phyloP scores from a whole-genome alignment of 2,797 vertebrate species.

The Sebastes hubbsi region DNA sequence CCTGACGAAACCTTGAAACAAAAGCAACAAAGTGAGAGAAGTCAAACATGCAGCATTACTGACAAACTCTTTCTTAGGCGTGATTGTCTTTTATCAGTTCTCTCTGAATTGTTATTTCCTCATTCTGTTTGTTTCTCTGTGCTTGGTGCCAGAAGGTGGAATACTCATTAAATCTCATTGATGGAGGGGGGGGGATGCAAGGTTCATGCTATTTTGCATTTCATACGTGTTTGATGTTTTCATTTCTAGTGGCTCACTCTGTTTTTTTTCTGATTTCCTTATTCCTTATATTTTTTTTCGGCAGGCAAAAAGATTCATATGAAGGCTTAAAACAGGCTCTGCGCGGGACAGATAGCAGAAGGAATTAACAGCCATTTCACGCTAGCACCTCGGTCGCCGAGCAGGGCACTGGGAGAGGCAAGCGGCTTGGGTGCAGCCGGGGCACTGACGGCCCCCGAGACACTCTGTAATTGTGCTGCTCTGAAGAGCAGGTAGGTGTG shows the following conservation, averaged over 20 bases:
- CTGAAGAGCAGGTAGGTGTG: conserved; percentile 86
- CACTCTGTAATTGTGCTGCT: conserved; percentile 82
- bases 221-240: conserved; percentile 80
- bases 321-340: conserved; percentile 82
- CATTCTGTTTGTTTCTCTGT: conserved; percentile 49
- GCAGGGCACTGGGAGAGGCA: conserved; percentile 64
- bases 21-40: conserved; percentile 31
- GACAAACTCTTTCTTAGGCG: conserved; percentile 23
- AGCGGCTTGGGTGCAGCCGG: conserved; percentile 62
- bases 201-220: conserved; percentile 76
- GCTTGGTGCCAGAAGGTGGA: conserved; percentile 59
- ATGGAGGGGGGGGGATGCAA: conserved; percentile 56
- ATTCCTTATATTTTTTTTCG: conserved; percentile 57
- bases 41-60: conserved; percentile 35
- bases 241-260: conserved; percentile 52
- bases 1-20: conserved; percentile 27
- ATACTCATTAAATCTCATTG: conserved; percentile 76
- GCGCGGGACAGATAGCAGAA: conserved; percentile 81
- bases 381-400: conserved; percentile 70
- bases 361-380: conserved; percentile 86
- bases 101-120: conserved; percentile 46
- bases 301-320: conserved; percentile 62
- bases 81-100: conserved; percentile 48
- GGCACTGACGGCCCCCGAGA: conserved; percentile 71
- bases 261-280: conserved; percentile 43